Base-by-base conservation (phyloP, 2,113 vertebrate species). In the Labeo catla region DNA sequence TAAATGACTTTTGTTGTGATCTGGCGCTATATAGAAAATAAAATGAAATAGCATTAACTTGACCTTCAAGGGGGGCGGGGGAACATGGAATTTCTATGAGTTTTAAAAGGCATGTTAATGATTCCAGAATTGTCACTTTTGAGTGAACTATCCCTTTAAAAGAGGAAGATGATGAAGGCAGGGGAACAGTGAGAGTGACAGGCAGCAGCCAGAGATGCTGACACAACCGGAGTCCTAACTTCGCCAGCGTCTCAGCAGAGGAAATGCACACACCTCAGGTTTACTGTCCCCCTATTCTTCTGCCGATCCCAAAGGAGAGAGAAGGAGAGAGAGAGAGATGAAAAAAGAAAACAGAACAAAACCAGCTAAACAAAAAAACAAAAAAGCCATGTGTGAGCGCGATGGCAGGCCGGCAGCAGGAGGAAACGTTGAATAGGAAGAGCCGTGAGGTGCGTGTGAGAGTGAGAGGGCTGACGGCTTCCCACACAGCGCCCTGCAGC, bases 361-460 rank as follows among this genome's bases (percentile, higher is more conserved):
- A 83, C 43, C 6, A 50, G 45, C 50, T 66, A 84, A 89, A 79
- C 61, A 87, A 34, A 59, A 63, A 66, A 83, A 82, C 36, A 43
- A 88, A 86, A 78, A 89, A 84, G 59, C 34, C 73, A 89, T 87
- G 86, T 84, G 83, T 0, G 15, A 87, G 90, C 52, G 81, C 72
- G 63, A 82, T 81, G 76, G 85, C 65, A 81, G 79, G 57, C 84
- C 45, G 66, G 89, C 72, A 57, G 83, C 87, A 84, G 70, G 87
- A 93, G 94, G 95, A 95, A 95, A 89, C 1, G 84, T 87, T 90
- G 21, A 89, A 93, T 90, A 89, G 91, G 93, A 93, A 93, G 88
- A 92, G 90, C 92, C 89, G 90, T 89, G 92, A 92, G 89, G 93
- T 92, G 84, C 82, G 92, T 94, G 90, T 96, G 96, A 94, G 96